Evolutionary conservation across 2,797 vertebrate species (phyloP).

Genomic region (Enteromius radiatus): DNA sequence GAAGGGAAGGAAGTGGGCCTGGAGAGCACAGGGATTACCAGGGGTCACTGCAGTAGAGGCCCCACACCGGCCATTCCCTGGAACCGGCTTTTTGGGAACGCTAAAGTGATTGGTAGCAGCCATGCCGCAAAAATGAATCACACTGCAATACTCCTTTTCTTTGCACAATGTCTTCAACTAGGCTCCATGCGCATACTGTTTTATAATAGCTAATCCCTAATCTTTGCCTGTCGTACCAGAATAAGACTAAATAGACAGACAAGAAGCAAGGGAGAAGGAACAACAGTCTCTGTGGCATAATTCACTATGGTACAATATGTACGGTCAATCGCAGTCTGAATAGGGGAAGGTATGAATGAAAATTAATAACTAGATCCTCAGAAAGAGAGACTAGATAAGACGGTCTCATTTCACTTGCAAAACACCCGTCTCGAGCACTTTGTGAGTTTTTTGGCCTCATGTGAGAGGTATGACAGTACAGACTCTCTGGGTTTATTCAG

Average conservation of each 20-base stretch:
- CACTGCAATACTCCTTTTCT: neutral
- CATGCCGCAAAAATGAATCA: neutral
- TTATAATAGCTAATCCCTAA: slow-evolving; percentile 18
- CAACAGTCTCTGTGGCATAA: neutral
- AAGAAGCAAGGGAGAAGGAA: neutral
- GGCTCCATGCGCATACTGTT: neutral
- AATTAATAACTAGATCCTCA: neutral
- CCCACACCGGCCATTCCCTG: slow-evolving; percentile 61
- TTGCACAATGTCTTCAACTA: neutral
- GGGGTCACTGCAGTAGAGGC: slow-evolving; percentile 56
- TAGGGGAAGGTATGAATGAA: slow-evolving; percentile 3
- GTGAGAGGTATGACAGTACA: slow-evolving; percentile 21
- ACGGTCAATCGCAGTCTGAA: neutral
- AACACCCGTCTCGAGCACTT: neutral
- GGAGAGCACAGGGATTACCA: slow-evolving; percentile 74
- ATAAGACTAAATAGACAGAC: slow-evolving; percentile 10
- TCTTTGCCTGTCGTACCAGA: slow-evolving; percentile 12
- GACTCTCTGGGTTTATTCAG: slow-evolving; percentile 41
- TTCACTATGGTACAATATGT: slow-evolving; percentile 1
- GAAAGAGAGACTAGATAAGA: slow-evolving; percentile 8
- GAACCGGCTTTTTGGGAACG: slow-evolving; percentile 35
- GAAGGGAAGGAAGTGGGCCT: slow-evolving; percentile 80
- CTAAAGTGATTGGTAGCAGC: neutral
- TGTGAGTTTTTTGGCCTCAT: neutral
- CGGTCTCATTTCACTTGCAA: slow-evolving; percentile 13